Evolutionary conservation across 2,888 invertebrate species (phyloP), one percentile per base, ranked within the genome.

Genomic region (Antheraea assamensis): DNA sequence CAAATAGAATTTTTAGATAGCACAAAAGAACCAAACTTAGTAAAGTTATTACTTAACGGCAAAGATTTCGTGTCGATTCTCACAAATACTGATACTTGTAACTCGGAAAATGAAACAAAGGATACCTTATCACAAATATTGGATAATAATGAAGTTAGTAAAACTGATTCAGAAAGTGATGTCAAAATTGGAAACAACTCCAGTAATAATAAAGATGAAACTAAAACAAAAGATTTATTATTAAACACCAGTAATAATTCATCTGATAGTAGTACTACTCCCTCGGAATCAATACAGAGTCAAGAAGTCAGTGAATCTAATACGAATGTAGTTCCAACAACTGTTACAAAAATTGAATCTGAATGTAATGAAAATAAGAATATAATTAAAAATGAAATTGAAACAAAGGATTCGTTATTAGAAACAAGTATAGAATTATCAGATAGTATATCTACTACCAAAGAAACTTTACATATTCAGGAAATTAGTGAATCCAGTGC

Each of bases 1-100:
- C 95, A 95, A 78, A 95, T 96, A 49, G 95, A 96, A 81, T 95
- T 96, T 82, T 88, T 97, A 82, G 93, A 95, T 81, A 95, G 95
- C 70, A 93, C 95, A 0, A 95, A 94, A 10, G 95, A 96, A 78
- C 95, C 96, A 0, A 92, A 95, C 27, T 86, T 95, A 1, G 96
- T 97, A 0, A 95, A 95, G 83, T 87, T 97, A 68, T 88, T 92
- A 30, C 83, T 95, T 0, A 90, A 96, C 73, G 96, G 95, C 10
- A 93, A 95, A 81, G 93, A 94, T 75, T 81, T 92, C 52, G 80
- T 84, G 75, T 81, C 83, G 58, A 79, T 83, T 30, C 78, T 88
- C 47, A 78, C 75, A 71, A 75, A 76, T 31, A 77, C 81, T 8
- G 66, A 61, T 72, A 24, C 21, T 35, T 61, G 74, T 13, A 71